Evolutionary conservation across 2,888 invertebrate genomes (phyloP).

Genomic region (Galerucella calmariensis): DNA sequence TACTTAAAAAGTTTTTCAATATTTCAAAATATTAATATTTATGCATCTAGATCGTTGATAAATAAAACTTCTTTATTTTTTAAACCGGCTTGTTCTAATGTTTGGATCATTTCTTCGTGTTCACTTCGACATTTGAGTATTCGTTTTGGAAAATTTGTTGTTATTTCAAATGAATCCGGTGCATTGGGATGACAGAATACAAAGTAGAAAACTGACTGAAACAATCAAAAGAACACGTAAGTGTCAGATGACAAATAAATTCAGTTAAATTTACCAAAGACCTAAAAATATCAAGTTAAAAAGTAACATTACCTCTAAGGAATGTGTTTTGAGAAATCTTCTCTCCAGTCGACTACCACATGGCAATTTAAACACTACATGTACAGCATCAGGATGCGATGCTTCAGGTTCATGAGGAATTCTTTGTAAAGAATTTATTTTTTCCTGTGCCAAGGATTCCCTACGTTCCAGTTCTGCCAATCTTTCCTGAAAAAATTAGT

Average conservation of each 20-base stretch:
- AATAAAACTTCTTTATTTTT: slow-evolving; percentile 92
- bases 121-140: slow-evolving; percentile 75
- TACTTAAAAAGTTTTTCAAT: slow-evolving; percentile 10
- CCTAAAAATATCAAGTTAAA: no score
- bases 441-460: slow-evolving; percentile 73
- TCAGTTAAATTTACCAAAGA: no score
- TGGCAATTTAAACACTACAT: slow-evolving; percentile 91
- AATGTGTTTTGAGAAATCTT: slow-evolving; percentile 83
- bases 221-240: slow-evolving; percentile 47
- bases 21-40: slow-evolving; percentile 52
- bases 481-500: slow-evolving; percentile 55
- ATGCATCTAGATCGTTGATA: slow-evolving; percentile 92
- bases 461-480: slow-evolving; percentile 65
- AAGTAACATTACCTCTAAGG: slow-evolving; percentile 75
- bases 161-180: slow-evolving; percentile 93
- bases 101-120: slow-evolving; percentile 65
- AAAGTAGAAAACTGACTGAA: slow-evolving; percentile 92
- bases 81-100: slow-evolving; percentile 82
- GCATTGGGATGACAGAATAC: slow-evolving; percentile 95
- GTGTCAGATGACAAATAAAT: neutral
- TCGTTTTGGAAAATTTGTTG: slow-evolving; percentile 94
- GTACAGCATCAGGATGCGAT: slow-evolving; percentile 77
- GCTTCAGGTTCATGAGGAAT: slow-evolving; percentile 82
- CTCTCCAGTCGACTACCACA: slow-evolving; percentile 89
- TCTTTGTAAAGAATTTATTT: slow-evolving; percentile 72